Evolutionary conservation across 2,113 vertebrate species (phyloP).

Genomic region (Tyrannus savana): DNA sequence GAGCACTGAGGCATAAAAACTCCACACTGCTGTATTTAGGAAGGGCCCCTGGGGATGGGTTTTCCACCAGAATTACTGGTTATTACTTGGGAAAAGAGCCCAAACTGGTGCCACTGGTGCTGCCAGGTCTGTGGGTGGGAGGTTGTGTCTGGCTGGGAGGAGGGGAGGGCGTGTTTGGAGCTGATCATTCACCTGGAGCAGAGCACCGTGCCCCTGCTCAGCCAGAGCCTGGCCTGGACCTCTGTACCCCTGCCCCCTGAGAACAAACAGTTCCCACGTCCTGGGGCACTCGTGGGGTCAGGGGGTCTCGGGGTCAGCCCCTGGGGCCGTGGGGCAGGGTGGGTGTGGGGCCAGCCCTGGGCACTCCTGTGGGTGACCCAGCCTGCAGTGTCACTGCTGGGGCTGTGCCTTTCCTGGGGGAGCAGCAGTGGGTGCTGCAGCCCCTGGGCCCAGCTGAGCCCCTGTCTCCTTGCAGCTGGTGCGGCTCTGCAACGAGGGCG

Average conservation of each 20-base stretch:
- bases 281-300: background rate
- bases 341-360: background rate
- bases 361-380: accelerated
- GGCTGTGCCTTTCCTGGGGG: background rate
- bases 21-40: background rate
- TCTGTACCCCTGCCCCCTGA: background rate
- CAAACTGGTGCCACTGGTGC: accelerated
- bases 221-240: background rate
- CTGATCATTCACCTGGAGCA: background rate
- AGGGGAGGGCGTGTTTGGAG: background rate
- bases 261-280: accelerated
- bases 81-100: background rate
- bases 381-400: background rate
- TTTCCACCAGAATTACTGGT: background rate
- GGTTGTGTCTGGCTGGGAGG: background rate
- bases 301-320: background rate
- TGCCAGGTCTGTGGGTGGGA: background rate
- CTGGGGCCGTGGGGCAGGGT: too few relatives aligned
- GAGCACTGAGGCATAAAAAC: background rate
- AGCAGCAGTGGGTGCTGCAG: background rate
- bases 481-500: constrained; percentile 94
- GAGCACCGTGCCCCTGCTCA: background rate
- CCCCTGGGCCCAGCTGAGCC: background rate
- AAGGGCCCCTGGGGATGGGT: background rate
- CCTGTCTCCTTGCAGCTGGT: constrained; percentile 81